Base-by-base conservation (phyloP, 2,113 vertebrate species). In the Thunnus maccoyii region DNA sequence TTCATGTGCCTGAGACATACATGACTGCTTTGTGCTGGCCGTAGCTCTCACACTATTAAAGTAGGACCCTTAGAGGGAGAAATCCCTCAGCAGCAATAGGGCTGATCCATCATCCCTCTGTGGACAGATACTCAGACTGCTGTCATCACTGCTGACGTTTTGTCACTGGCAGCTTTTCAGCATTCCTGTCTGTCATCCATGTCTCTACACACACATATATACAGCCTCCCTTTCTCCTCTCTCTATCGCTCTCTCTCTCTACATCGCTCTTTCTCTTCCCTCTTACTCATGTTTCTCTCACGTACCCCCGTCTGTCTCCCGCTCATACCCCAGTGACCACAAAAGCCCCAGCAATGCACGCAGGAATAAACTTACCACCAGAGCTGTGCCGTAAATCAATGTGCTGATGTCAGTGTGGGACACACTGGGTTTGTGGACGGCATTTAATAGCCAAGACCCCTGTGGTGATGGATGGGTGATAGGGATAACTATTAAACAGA, bases 151-250 rank as follows among this genome's bases (percentile, higher is more conserved):
- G 76, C 36, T 78, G 30, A 68, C 18, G 46, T 75, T 81, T 73
- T 70, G 56, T 62, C 41, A n/a, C 66, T 74, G 70, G 76, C 80
- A 74, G 51, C 67, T 67, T 72, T 68, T 83, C 72, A 82, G 22
- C 44, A 50, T 85, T 88, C 46, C 60, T 72, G 25, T 22, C 27
- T 17, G 3, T 61, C 76, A 71, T 25, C 32, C 47, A 9, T 22
- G 1, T 41, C 16, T 47, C 2, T 27, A 78, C 51, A 74, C 65
- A 61, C 54, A 54, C 27, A 54, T 2, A 16, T 51, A 18, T 51
- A 17, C 65, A 20, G 3, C 6, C 9, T 32, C 54, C 74, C 58
- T 17, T 54, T 32, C 57, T 48, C 3, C 1, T 22, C 15, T 70
- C 18, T 17, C 16, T 20, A 1, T 16, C 22, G 47, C 18, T 22